Percentiles rank a stretch among this genome's conserved stretches.
These are phyloP conservation scores for Drosophila truncata DNA, from an alignment of 1,140 invertebrate genomes.

Conservation along the genomic window DNA sequence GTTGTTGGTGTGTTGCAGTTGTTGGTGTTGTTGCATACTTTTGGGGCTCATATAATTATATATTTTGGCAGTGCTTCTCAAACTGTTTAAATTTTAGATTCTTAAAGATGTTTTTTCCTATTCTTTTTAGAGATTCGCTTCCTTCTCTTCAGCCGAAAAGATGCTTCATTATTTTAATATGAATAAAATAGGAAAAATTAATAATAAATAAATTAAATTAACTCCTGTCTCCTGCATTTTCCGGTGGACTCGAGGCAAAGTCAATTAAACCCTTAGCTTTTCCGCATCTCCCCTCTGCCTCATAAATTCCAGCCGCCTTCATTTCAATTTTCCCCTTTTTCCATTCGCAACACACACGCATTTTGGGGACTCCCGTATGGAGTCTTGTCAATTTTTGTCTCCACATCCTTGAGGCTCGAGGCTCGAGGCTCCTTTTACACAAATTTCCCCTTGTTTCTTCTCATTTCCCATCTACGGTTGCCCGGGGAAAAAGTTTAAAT, in stretches of 20 bases:
- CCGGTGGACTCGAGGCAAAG: constrained; percentile 42
- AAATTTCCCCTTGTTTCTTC: constrained; percentile 6
- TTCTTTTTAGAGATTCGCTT: no score
- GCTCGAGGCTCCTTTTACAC: constrained; percentile 10
- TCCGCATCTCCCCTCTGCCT: constrained; percentile 19
- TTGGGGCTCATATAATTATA: no score
- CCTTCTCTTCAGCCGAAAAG: no score
- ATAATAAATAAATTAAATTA: no score
- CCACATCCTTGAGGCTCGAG: constrained; percentile 4
- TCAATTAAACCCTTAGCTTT: constrained; percentile 62
- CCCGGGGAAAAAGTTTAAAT: constrained; percentile 77
- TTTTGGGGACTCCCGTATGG: constrained; percentile 19
- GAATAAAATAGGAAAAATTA: no score
- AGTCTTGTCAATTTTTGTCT: constrained; percentile 62
- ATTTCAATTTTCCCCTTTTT: constrained; percentile 72
- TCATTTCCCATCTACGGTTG: neutral
- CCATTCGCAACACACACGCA: constrained; percentile 10
- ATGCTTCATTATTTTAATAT: no score
- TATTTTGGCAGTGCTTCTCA: no score
- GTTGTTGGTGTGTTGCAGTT: no score
- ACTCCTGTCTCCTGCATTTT: constrained; percentile 31
- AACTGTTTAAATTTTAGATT: no score
- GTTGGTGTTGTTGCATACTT: no score
- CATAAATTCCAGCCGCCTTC: constrained; percentile 53
- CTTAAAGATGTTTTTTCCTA: no score